Percentiles rank a stretch among this genome's conserved stretches.
phyloP scores from a whole-genome alignment of 23 tunicate species.

The Trididemnum nubilum region DNA sequence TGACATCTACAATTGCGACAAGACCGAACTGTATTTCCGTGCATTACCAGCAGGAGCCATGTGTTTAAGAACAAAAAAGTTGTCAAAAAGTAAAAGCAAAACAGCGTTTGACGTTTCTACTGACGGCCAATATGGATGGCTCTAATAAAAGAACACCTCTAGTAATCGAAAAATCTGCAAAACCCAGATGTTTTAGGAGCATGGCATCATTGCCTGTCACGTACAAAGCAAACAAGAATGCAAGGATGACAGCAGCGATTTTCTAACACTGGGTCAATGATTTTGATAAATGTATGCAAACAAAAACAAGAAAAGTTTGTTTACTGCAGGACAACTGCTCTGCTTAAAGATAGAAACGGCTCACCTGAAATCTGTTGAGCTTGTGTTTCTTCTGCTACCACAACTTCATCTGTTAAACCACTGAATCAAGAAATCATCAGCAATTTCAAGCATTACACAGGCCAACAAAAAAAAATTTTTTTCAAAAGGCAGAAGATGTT shows the following conservation, averaged over 20 bases:
- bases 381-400: slow-evolving; percentile 11
- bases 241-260: slow-evolving; percentile 30
- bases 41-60: slow-evolving; percentile 33
- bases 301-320: slow-evolving; percentile 30
- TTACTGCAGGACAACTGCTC: slow-evolving; percentile 33
- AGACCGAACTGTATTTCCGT: no score
- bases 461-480: no score
- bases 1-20: no score
- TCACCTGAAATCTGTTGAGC: no score
- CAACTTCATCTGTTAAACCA: slow-evolving; percentile 35
- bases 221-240: no score
- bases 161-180: no score
- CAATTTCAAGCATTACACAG: slow-evolving; percentile 49
- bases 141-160: slow-evolving; percentile 26
- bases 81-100: slow-evolving; percentile 29
- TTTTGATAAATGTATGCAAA: slow-evolving; percentile 18
- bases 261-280: slow-evolving; percentile 16
- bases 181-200: slow-evolving; percentile 43
- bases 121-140: no score
- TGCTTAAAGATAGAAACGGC: slow-evolving; percentile 24
- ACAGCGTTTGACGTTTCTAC: slow-evolving; percentile 27
- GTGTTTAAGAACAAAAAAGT: slow-evolving; percentile 34
- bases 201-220: slow-evolving; percentile 3
- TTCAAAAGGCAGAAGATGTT: no score
- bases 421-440: slow-evolving; percentile 34